Evolutionary conservation across 2,888 invertebrate genomes (phyloP).

Genomic region (Brassicogethes aeneus): DNA sequence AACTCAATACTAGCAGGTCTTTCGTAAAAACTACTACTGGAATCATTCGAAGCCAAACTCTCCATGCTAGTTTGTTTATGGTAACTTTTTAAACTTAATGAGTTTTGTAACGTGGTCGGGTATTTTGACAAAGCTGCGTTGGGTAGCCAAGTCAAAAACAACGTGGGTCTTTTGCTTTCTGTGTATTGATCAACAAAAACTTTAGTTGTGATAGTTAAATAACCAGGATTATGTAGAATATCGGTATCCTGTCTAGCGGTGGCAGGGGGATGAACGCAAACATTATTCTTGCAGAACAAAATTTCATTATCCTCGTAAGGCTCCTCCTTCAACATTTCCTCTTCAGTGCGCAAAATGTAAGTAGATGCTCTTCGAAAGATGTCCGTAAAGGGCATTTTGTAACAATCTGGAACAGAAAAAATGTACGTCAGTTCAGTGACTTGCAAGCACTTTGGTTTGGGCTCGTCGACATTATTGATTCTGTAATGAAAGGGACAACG

Average conservation of each 20-base stretch:
- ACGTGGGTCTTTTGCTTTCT: conserved; percentile 65
- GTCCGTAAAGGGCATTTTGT: conserved; percentile 65
- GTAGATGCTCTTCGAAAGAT: conserved; percentile 71
- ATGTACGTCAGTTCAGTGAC: not conserved
- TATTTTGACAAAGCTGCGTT: conserved; percentile 82
- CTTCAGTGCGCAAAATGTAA: conserved; percentile 64
- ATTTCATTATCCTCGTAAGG: conserved; percentile 77
- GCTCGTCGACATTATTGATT: no score
- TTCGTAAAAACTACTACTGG: conserved; percentile 21
- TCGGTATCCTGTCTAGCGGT: conserved; percentile 74
- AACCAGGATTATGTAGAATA: conserved; percentile 84
- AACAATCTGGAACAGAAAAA: not conserved
- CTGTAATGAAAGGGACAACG: no score
- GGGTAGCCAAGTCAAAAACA: conserved; percentile 92
- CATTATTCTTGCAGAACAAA: conserved; percentile 90
- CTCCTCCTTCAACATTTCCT: conserved; percentile 49
- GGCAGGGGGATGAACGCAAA: conserved; percentile 92
- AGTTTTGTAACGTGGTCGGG: conserved; percentile 62
- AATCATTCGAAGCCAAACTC: conserved; percentile 35
- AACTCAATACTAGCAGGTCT: conserved; percentile 29
- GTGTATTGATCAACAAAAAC: conserved; percentile 71
- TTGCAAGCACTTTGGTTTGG: not conserved
- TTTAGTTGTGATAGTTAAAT: conserved; percentile 80
- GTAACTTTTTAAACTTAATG: no score
- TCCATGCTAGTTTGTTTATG: conserved; percentile 37